These are phyloP conservation scores for Temnothorax rugatulus DNA, from an alignment of 2,888 invertebrate genomes.

Conservation along the genomic window DNA sequence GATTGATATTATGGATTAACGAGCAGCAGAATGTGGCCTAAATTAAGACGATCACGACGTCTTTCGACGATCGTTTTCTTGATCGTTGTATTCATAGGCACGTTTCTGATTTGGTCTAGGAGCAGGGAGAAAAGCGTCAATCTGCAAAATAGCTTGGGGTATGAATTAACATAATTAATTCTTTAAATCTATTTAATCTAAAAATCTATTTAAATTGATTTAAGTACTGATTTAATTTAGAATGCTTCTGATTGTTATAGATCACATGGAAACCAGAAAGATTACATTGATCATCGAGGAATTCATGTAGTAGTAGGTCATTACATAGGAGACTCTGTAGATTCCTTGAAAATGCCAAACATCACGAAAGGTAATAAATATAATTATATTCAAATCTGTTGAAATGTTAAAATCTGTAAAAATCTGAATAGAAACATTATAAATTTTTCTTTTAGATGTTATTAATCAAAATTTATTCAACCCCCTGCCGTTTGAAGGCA, in stretches of 20 bases:
- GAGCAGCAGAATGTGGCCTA: constrained; percentile 80
- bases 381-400: neutral
- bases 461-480: constrained; percentile 93
- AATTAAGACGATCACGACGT: constrained; percentile 80
- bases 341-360: constrained; percentile 88
- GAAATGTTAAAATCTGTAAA: neutral
- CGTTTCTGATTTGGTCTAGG: constrained; percentile 80
- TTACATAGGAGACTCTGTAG: constrained; percentile 92
- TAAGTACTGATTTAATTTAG: constrained; percentile 23
- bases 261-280: constrained; percentile 89
- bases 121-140: constrained; percentile 46
- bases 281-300: constrained; percentile 91
- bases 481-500: constrained; percentile 92
- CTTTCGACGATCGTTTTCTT: constrained; percentile 76
- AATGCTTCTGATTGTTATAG: constrained; percentile 84
- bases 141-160: constrained; percentile 51
- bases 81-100: constrained; percentile 72
- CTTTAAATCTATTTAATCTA: too few relatives aligned
- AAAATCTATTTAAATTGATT: constrained; percentile 37
- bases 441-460: constrained; percentile 87
- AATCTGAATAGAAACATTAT: too few relatives aligned
- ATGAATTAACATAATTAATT: constrained; percentile 21
- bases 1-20: constrained; percentile 25
- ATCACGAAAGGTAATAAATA: constrained; percentile 90
- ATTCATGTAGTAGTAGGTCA: constrained; percentile 95